Base-by-base conservation (phyloP, 2,113 vertebrate genomes). In the Callionymus lyra region DNA sequence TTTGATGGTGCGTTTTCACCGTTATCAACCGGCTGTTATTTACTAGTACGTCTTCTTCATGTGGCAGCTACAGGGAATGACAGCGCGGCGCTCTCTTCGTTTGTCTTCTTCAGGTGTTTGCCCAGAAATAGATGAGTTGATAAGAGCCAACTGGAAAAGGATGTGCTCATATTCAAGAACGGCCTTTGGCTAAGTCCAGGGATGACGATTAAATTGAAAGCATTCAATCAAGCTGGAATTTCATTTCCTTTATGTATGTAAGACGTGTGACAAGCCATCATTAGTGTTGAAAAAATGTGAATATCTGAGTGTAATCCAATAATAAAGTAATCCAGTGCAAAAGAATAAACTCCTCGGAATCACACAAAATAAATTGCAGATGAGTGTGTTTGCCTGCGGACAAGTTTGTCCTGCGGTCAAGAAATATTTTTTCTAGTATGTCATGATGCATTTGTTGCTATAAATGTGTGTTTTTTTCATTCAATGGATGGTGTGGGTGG, bases 21-120 rank as follows among this genome's bases (percentile, higher is more conserved):
- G 66, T 83, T 82, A 85, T 82, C 84, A 78, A 73, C 59, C 59
- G 45, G 51, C 65, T 34, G 73, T 84, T 86, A 84, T 84, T 82
- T 81, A 84, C 76, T 70, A 56, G 68, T 61, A 56, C 33, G 64
- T 82, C 79, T 76, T 74, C 52, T 62, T 56, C 53, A 16, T 43
- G 65, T 55, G 68, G 59, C 58, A 58, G 59, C 48, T 4, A 2
- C 60, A 6, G 39, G 41, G 46, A 36, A 43, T 16, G 33, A 45
- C 44, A 31, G 18, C 12, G 18, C 15, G 6, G 6, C 6, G n/a
- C 40, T 34, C 4, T 38, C 38, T 38, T 54, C 37, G n/a, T n/a
- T 38, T 6, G 27, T 50, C 10, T 50, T 3, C 41, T 52, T 31
- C 63, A 74, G 64, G 64, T 68, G 64, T 12, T 10, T 44, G 3